Evolutionary conservation across 1,140 invertebrate genomes (phyloP), one percentile per base, ranked within the genome.

Genomic region (Bombus ignitus): DNA sequence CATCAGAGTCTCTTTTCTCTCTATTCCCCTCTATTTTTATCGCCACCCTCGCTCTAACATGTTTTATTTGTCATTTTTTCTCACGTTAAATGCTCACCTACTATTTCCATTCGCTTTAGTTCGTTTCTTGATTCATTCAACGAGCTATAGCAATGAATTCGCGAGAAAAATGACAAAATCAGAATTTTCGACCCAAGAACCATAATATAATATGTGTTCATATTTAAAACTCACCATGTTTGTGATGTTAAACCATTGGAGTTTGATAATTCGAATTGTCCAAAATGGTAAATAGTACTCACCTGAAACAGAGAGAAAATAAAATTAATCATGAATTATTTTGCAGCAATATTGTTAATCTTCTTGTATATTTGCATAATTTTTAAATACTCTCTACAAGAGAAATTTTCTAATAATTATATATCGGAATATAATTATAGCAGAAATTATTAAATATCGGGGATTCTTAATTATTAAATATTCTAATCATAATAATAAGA

Each of bases 1-100:
- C 94, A 95, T 94, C 94, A 93, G 94, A 93, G 94, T 93, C 92
- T 82, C 92, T 86, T 83, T 83, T 22, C 85, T 88, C 81, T 85
- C 86, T 87, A 68, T 85, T 57, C 59, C 59, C 57, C 65, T 47
- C 70, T 32, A 66, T 65, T 47, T 57, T 57, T 73, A 65, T 76
- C 79, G 13, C 28, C 44, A 68, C 83, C 68, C 53, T 59, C 75
- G 25, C 72, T 68, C 79, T 37, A 18, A 22, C 35, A 0, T 4
- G 12, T 5, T 2, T 32, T 15, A 22, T 35, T 76, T 12, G 4
- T n/a, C 70, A 8, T 66, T 4, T 44, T 25, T 39, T 39, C 10
- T 37, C 35, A 4, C 59, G 15, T 37, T 37, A 39, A 13, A 22
- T 35, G 39, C 25, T 80, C 62, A 47, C 42, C 62, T 42, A 65